Evolutionary conservation across 2,113 vertebrate genomes (phyloP).

Genomic region (Paradoxurus hermaphroditus): DNA sequence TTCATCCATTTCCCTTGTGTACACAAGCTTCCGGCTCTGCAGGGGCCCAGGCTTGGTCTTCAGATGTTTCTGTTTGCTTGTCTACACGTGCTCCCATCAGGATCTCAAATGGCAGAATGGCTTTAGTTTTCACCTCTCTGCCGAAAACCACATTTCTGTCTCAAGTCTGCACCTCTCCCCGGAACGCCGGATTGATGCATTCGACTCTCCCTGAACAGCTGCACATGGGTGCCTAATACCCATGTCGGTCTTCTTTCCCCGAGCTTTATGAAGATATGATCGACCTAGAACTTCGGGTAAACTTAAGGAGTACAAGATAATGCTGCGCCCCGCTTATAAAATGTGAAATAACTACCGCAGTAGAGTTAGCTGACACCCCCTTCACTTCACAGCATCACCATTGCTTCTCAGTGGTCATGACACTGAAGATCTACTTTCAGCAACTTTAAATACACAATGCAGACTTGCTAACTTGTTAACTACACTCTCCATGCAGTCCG

Average conservation of each 20-base stretch:
- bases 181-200: rapidly evolving
- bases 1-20: neutral
- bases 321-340: neutral
- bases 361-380: neutral
- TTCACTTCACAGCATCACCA: too few species aligned
- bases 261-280: neutral
- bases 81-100: neutral
- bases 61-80: neutral
- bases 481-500: neutral
- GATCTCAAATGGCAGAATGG: neutral
- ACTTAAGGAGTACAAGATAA: too few species aligned
- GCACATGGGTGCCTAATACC: too few species aligned
- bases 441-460: too few species aligned
- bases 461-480: too few species aligned
- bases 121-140: neutral
- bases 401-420: too few species aligned
- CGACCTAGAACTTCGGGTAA: neutral
- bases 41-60: neutral
- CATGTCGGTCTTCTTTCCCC: neutral
- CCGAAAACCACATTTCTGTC: neutral
- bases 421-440: too few species aligned
- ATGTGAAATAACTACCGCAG: too few species aligned
- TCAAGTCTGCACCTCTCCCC: neutral
- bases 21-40: too few species aligned
- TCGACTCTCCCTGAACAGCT: neutral